Evolutionary conservation across 2,113 vertebrate species (phyloP).

Genomic region (Columba livia): DNA sequence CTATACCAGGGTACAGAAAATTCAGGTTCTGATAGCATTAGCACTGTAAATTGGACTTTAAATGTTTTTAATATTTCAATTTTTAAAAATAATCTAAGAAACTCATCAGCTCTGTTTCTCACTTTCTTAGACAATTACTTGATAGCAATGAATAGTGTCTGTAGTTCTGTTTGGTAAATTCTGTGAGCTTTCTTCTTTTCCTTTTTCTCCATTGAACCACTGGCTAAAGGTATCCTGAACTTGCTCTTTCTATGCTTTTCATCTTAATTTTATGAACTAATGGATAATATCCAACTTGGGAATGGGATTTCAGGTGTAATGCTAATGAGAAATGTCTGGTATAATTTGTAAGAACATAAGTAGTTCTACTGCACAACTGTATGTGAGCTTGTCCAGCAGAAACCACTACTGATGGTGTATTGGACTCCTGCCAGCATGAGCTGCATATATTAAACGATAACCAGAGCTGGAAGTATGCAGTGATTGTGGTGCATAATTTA

Average conservation of each 20-base stretch:
- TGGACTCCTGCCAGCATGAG: constrained; percentile 10
- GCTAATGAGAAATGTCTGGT: constrained; percentile 17
- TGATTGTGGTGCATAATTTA: not conserved
- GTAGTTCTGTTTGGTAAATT: not conserved
- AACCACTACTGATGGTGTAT: not conserved
- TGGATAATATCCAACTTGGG: not conserved
- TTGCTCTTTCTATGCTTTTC: not conserved
- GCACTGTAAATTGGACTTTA: not conserved
- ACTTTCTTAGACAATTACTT: not conserved
- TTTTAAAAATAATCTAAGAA: not conserved
- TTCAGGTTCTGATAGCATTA: not conserved
- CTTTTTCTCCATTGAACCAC: not conserved
- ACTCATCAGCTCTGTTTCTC: not conserved
- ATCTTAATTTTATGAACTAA: not conserved
- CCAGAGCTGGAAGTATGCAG: not conserved
- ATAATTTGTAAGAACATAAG: constrained; percentile 20
- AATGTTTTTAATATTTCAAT: not conserved
- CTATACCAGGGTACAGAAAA: not conserved
- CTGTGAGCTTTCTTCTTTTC: not conserved
- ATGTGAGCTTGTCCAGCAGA: constrained; percentile 15
- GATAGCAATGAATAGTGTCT: not conserved
- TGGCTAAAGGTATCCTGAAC: not conserved
- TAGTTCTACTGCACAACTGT: not conserved
- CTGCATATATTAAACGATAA: not conserved
- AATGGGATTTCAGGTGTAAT: constrained; percentile 18